Percentiles rank a stretch among this genome's conserved stretches.
These are phyloP conservation scores for Deilephila elpenor DNA, from an alignment of 2,888 invertebrate species.

Conservation along the genomic window DNA sequence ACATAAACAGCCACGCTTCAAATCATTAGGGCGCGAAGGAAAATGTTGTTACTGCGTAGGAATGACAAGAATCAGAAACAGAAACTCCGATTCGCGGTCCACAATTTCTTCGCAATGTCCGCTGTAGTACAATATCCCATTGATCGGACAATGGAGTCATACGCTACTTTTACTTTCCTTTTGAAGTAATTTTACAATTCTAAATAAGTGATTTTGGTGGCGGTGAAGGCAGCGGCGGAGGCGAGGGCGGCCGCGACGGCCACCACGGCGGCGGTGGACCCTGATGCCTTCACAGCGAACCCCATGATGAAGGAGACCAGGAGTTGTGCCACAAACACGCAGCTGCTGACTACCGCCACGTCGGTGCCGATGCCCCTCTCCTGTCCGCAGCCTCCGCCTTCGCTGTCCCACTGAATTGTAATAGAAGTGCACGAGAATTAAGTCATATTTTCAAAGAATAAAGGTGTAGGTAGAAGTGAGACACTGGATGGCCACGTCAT, in stretches of 20 bases:
- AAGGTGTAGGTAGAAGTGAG: too few species aligned
- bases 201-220: constrained; percentile 95
- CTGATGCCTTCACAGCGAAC: constrained; percentile 90
- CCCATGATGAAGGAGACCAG: constrained; percentile 95
- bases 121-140: too few species aligned
- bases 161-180: too few species aligned
- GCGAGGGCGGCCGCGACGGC: constrained; percentile 93
- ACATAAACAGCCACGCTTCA: too few species aligned
- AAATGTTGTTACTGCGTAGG: too few species aligned
- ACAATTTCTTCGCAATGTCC: too few species aligned
- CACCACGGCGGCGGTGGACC: constrained; percentile 95
- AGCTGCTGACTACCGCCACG: constrained; percentile 96
- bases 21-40: too few species aligned
- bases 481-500: too few species aligned
- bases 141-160: too few species aligned
- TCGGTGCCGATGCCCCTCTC: constrained; percentile 97
- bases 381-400: constrained; percentile 80
- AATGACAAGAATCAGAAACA: too few species aligned
- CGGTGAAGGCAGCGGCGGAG: constrained; percentile 92
- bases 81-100: too few species aligned
- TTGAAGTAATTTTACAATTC: constrained; percentile 85
- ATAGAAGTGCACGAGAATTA: neutral
- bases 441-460: too few species aligned
- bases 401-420: constrained; percentile 72
- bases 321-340: constrained; percentile 98